A percentile compares a stretch with the other conserved stretches of the same genome.
phyloP scores from a whole-genome alignment of 2,113 vertebrate genomes.

The Meleagris gallopavo region DNA sequence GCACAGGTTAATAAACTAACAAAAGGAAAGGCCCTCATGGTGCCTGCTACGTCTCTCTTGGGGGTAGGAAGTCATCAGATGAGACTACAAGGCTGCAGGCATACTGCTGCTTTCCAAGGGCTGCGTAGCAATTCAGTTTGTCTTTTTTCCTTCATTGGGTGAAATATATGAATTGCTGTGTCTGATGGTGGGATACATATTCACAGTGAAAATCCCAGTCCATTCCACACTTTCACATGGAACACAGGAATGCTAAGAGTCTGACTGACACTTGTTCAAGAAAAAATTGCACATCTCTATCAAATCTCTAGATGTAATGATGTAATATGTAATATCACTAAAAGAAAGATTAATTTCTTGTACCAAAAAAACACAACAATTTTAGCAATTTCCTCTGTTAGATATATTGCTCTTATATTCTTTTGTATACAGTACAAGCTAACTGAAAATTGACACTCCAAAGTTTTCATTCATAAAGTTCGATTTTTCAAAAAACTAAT shows the following conservation, averaged over 20 bases:
- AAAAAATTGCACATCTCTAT: conserved; percentile 1
- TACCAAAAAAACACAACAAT: conserved; percentile 22
- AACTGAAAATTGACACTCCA: conserved; percentile 33
- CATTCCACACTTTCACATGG: conserved; percentile 10
- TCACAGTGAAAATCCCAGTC: background rate
- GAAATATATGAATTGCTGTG: background rate
- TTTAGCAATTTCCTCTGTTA: conserved; percentile 35
- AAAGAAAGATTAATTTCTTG: conserved; percentile 55
- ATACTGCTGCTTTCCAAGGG: background rate
- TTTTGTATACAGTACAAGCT: background rate
- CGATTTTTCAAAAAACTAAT: background rate
- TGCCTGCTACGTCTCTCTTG: background rate
- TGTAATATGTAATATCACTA: conserved; percentile 45
- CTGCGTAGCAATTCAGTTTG: background rate
- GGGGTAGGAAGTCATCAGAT: background rate
- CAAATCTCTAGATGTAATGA: conserved; percentile 25
- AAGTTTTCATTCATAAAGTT: background rate
- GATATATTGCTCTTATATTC: conserved; percentile 44
- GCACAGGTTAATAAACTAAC: background rate
- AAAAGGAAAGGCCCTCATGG: background rate
- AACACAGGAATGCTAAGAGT: background rate
- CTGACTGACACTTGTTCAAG: conserved; percentile 22
- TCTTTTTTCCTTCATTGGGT: background rate
- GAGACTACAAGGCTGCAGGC: background rate
- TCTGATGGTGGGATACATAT: background rate